phyloP scores from a whole-genome alignment of 2,113 vertebrate species.

The Ptilorrhoa leucosticta region DNA sequence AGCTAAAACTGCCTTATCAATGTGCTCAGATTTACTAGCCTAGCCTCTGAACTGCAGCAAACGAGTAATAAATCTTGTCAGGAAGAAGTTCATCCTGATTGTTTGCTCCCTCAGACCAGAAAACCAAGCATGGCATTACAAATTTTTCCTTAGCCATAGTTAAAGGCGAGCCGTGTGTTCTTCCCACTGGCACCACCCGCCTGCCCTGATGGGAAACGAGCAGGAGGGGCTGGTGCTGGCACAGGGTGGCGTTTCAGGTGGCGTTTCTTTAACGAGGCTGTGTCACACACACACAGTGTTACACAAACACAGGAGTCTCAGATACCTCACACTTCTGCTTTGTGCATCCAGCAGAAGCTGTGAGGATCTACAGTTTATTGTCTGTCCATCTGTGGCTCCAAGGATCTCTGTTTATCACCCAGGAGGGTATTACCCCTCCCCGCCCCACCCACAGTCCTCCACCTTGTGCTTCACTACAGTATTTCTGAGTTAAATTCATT shows the following conservation, averaged over 20 bases:
- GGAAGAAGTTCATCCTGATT: constrained; percentile 7
- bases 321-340: neutral
- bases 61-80: constrained; percentile 28
- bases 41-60: neutral
- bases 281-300: neutral
- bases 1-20: constrained; percentile 12
- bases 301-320: neutral
- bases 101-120: neutral
- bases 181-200: neutral
- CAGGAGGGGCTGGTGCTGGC: neutral
- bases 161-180: neutral
- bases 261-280: neutral
- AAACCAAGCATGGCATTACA: neutral
- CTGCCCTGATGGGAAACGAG: neutral
- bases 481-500: neutral
- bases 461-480: neutral
- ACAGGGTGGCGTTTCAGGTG: neutral
- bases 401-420: neutral
- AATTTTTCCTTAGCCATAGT: neutral
- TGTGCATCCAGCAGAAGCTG: neutral
- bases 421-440: neutral
- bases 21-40: constrained; percentile 15
- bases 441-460: neutral
- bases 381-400: neutral
- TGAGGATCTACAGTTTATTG: neutral